These are phyloP conservation scores for Bombyx mandarina DNA, from an alignment of 1,140 invertebrate species.

Conservation along the genomic window DNA sequence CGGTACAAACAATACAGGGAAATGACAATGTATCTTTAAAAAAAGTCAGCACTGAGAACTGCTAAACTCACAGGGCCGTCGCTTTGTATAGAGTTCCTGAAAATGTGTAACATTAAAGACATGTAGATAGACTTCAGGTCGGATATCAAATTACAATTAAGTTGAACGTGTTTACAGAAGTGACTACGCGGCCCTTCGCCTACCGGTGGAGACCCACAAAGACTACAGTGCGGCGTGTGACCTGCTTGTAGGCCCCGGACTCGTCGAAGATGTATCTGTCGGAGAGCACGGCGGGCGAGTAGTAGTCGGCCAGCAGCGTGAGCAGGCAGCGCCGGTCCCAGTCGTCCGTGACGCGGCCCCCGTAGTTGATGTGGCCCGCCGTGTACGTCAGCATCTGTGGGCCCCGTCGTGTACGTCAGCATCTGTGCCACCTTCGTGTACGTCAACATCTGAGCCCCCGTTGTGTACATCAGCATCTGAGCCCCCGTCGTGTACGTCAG, in stretches of 20 bases:
- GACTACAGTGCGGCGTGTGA: conserved; percentile 57
- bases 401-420: conserved; percentile 78
- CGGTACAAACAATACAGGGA: no score
- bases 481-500: conserved; percentile 77
- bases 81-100: no score
- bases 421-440: conserved; percentile 49
- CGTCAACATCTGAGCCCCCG: conserved; percentile 57
- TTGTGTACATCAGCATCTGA: conserved; percentile 78
- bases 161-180: not conserved
- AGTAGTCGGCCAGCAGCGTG: conserved; percentile 81
- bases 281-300: conserved; percentile 71
- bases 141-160: no score
- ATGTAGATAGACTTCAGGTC: no score
- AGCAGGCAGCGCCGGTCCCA: conserved; percentile 85
- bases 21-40: no score
- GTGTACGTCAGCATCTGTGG: conserved; percentile 79
- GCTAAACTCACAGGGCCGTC: no score
- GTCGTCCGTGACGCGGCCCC: conserved; percentile 88
- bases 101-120: no score
- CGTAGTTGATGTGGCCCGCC: conserved; percentile 89
- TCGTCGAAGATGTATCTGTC: conserved; percentile 76
- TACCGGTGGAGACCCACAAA: conserved; percentile 31
- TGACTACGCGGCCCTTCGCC: not conserved
- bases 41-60: no score
- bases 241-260: conserved; percentile 74